These are phyloP conservation scores for Bucco capensis DNA, from an alignment of 2,113 vertebrate genomes.

Conservation along the genomic window DNA sequence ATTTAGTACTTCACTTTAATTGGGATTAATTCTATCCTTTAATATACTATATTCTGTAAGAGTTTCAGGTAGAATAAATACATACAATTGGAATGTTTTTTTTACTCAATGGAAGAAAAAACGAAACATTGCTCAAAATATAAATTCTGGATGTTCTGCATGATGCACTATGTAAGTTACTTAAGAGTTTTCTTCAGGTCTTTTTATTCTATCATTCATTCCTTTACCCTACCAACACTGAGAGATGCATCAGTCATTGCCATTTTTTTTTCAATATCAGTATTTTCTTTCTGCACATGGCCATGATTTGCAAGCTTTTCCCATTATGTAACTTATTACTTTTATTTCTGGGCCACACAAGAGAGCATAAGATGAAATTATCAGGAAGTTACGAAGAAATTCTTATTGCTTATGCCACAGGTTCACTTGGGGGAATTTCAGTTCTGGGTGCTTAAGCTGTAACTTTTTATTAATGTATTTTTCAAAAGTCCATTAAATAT, in stretches of 20 bases:
- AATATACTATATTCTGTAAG: constrained; percentile 37
- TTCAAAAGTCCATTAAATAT: neutral
- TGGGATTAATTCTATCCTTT: constrained; percentile 46
- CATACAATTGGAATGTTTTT: neutral
- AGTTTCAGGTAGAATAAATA: constrained; percentile 23
- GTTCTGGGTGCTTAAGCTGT: neutral
- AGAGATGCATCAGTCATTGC: neutral
- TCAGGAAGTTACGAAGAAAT: neutral
- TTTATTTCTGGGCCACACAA: neutral
- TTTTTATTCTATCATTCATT: neutral
- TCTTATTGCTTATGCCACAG: neutral
- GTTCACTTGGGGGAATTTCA: neutral
- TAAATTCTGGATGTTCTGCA: neutral
- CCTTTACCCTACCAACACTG: neutral
- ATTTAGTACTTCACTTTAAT: constrained; percentile 31
- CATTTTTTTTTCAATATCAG: neutral
- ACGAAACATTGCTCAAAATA: constrained; percentile 1
- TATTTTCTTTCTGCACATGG: neutral
- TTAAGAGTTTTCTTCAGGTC: neutral
- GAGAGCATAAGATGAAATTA: neutral
- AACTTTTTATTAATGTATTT: neutral
- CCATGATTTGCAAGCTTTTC: neutral
- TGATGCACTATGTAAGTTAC: neutral
- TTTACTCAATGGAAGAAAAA: constrained; percentile 22
- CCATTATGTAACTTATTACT: neutral